Conservation (phyloP, 2,113 vertebrate genomes). For the Heterocephalus glaber region DNA sequence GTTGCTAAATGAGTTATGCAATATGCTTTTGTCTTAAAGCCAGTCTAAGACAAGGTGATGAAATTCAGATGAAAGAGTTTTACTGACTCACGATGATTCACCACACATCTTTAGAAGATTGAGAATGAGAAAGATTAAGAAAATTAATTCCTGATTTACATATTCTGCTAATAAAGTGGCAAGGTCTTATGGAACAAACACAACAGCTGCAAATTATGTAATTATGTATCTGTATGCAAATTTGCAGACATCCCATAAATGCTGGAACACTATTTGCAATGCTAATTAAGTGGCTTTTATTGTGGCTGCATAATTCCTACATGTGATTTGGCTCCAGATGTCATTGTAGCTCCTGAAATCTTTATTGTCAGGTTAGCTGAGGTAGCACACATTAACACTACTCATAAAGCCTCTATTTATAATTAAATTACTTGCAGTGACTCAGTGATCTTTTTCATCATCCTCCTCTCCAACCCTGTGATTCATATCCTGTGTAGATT, state of each 20-base stretch:
- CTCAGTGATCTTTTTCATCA: slow-evolving; percentile 79
- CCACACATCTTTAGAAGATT: slow-evolving; percentile 76
- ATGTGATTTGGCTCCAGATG: slow-evolving; percentile 88
- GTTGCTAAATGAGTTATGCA: slow-evolving; percentile 34
- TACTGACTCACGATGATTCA: slow-evolving; percentile 57
- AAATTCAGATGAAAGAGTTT: slow-evolving; percentile 63
- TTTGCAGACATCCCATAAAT: slow-evolving; percentile 87
- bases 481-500: slow-evolving; percentile 24
- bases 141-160: slow-evolving; percentile 84
- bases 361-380: slow-evolving; percentile 89
- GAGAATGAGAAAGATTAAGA: slow-evolving; percentile 74
- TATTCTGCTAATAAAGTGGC: slow-evolving; percentile 84
- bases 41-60: slow-evolving; percentile 64
- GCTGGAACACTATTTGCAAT: slow-evolving; percentile 87
- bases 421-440: slow-evolving; percentile 85
- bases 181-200: slow-evolving; percentile 86
- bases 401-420: slow-evolving; percentile 85
- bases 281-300: slow-evolving; percentile 88
- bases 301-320: slow-evolving; percentile 87
- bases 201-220: slow-evolving; percentile 90
- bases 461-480: slow-evolving; percentile 67
- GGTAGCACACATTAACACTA: slow-evolving; percentile 84
- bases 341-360: slow-evolving; percentile 85
- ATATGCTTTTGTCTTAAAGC: slow-evolving; percentile 49
- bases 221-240: slow-evolving; percentile 90